Evolutionary conservation across 2,888 invertebrate genomes (phyloP), one percentile per base, ranked within the genome.

Genomic region (Ormyrus labotus): DNA sequence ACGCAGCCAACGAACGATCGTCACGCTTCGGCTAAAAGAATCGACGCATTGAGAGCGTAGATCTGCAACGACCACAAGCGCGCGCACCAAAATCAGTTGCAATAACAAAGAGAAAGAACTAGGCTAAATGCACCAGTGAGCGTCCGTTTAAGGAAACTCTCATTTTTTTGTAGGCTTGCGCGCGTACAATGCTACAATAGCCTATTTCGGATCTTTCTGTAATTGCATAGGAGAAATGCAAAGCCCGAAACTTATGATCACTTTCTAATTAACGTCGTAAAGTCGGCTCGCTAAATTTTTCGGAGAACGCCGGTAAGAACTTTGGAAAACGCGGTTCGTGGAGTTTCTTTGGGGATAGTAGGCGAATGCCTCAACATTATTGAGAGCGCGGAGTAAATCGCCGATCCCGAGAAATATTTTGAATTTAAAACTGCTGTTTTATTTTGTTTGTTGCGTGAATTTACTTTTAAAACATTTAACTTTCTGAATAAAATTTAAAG

Each of bases 11-110:
- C 7, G 58, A 57, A 51, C 13, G 11, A 10, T 6, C 60, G 50
- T 73, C 64, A 74, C 58, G 74, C 65, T 65, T 45, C 45, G 68
- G 47, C 60, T 53, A 68, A 13, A 68, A 60, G 51, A 75, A 68
- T 75, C 67, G 53, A 67, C 19, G 58, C 65, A 9, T 6, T 13
- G 58, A 48, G 11, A 61, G 45, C 61, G 10, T 7, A 34, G 47
- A 34, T 34, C 34, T 34, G 34, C 34, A 13, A 53, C 19, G 53
- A 6, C 53, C 34, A 19, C 51, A 51, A 9, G 48, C 6, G 34
- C 10, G 7, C 58, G 45, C 3, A 13, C 11, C 47, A 65, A 65
- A 73, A 57, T 73, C 48, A 57, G 8, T 34, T 11, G 45, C 6
- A 13, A 34, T 45, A 55, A 69, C 50, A 34, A 61, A 47, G 19